Evolutionary conservation across 53 echinoderm and acorn worm species (phyloP).

Genomic region (Actinopyga echinites): DNA sequence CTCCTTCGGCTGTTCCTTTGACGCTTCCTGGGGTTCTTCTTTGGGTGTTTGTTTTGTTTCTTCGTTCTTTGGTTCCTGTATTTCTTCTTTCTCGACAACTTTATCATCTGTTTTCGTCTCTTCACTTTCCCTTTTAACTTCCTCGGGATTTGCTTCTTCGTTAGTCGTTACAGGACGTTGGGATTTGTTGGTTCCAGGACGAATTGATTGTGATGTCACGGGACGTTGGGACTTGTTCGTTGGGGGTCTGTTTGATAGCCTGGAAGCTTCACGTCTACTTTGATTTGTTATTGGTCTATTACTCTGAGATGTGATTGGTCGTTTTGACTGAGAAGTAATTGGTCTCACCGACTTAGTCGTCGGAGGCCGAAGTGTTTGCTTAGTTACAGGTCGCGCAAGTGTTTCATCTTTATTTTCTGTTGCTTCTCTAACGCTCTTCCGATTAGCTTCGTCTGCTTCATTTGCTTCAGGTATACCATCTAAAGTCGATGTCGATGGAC

Average conservation of each 20-base stretch:
- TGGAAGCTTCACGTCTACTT: slow-evolving; percentile 1
- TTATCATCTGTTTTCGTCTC: slow-evolving; percentile 4
- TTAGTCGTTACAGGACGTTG: not conserved
- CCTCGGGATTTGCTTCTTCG: slow-evolving; percentile 1
- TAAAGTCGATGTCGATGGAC: not conserved
- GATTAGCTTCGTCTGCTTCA: slow-evolving; percentile 6
- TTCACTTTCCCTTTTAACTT: slow-evolving; percentile 20
- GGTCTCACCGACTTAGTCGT: slow-evolving; percentile 47
- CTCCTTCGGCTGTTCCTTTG: not conserved
- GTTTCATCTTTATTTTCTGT: not conserved
- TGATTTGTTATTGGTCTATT: slow-evolving; percentile 13
- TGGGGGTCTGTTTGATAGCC: slow-evolving; percentile 5
- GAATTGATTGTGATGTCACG: not conserved
- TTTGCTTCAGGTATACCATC: slow-evolving; percentile 14
- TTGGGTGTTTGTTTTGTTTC: not conserved
- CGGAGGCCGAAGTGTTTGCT: slow-evolving; percentile 44
- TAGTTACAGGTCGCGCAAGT: not conserved
- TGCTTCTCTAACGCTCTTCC: not conserved
- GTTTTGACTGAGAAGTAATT: slow-evolving; percentile 21
- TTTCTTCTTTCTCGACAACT: slow-evolving; percentile 26
- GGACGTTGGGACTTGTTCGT: not conserved
- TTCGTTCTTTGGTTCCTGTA: slow-evolving; percentile 1
- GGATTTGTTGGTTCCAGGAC: not conserved
- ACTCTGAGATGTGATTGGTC: slow-evolving; percentile 8
- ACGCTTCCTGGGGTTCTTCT: not conserved